Evolutionary conservation across 2,888 invertebrate genomes (phyloP).

Genomic region (Chrysotoxum bicinctum): DNA sequence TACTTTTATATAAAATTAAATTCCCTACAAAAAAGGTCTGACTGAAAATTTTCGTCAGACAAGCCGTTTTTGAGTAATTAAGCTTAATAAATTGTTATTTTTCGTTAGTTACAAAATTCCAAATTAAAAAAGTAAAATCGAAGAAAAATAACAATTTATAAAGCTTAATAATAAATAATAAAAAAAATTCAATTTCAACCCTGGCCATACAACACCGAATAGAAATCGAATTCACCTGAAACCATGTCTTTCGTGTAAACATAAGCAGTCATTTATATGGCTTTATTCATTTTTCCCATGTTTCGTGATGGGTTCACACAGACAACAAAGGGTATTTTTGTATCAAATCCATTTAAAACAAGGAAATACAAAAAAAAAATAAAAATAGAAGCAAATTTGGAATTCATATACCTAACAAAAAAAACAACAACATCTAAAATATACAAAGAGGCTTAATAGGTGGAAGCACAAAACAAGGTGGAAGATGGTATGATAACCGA

Average conservation of each 20-base stretch:
- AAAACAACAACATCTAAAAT: background rate
- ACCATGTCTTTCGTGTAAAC: background rate
- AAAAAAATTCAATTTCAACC: background rate
- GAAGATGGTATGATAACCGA: too few species aligned
- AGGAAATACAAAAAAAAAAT: background rate
- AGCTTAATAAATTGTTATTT: too few species aligned
- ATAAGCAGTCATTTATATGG: background rate
- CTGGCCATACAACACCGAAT: background rate
- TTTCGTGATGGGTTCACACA: background rate
- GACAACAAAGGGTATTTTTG: slow-evolving; percentile 13
- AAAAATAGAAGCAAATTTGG: background rate
- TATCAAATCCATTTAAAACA: slow-evolving; percentile 1
- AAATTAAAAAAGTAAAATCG: too few species aligned
- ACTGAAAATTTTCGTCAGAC: too few species aligned
- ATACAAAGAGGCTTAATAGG: background rate
- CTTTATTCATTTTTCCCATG: background rate
- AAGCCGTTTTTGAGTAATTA: too few species aligned
- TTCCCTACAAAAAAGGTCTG: too few species aligned
- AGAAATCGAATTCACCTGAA: background rate
- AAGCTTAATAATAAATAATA: too few species aligned
- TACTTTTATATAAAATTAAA: too few species aligned
- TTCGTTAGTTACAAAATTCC: too few species aligned
- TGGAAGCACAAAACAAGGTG: too few species aligned
- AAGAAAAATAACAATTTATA: too few species aligned
- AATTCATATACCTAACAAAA: background rate